Evolutionary conservation across 2,888 invertebrate species (phyloP), one percentile per base, ranked within the genome.

Genomic region (Micoletzkya japonica): DNA sequence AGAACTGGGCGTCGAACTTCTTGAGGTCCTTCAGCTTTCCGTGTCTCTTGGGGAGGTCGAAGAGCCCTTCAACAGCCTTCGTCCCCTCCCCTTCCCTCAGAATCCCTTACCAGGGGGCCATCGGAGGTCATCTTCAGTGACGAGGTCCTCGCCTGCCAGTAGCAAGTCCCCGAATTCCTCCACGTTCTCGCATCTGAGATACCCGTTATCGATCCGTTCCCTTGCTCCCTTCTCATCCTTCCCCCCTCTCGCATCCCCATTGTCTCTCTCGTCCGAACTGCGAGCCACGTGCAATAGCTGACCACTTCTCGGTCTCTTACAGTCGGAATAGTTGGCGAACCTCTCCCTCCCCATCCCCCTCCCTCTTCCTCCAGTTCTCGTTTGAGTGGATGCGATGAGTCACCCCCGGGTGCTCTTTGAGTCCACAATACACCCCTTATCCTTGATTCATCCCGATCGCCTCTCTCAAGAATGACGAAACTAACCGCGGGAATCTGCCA

Each of bases 111-210:
- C 92, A 76, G 91, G 89, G 4, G 92, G 90, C 95, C 95, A 96
- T 86, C 95, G 89, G 77, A 93, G 89, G 78, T 91, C 92, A 86
- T 95, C 94, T 79, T 92, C 94, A 37, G 93, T 95, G 74, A 96
- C 91, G 89, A 97, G 91, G 86, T 97, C 96, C 57, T 93, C 90
- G 69, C 93, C 93, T 74, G 91, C 91, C 87, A 94, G 92, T 69
- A 97, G 90, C 87, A 95, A 91, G 83, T 92, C 90, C 84, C 91
- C 92, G 87, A 97, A 96, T 88, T 97, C 96, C 80, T 93, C 93
- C 85, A 97, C 91, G 87, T 89, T 91, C 81, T 91, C 90, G 76
- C 93, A 93, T 88, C 96, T 79, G 73, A 58, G 74, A 70, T 28
- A 10, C 44, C 10, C 10, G 10, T 44, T 20, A 44, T 44, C 20